A percentile compares a stretch with the other conserved stretches of the same genome.
Conservation (phyloP, 1,140 invertebrate species). For the Solen grandis region DNA sequence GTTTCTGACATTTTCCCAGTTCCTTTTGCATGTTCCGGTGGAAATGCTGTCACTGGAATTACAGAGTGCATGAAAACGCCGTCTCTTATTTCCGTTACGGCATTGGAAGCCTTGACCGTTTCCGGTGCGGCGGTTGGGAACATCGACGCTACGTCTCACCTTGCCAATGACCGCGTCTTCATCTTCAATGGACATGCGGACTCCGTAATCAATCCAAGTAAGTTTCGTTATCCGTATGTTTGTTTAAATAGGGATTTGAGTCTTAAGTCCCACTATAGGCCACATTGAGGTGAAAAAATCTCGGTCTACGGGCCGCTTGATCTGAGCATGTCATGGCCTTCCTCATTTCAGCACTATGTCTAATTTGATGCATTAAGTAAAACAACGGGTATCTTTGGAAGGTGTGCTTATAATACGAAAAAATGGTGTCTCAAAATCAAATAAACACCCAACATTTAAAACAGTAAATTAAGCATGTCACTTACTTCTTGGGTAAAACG, state of each 20-base stretch:
- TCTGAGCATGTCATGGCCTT: background rate
- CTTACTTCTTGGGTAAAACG: slow-evolving; percentile 69
- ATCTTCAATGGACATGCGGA: slow-evolving; percentile 78
- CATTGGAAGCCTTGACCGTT: slow-evolving; percentile 62
- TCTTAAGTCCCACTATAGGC: background rate
- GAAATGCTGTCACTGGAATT: slow-evolving; percentile 59
- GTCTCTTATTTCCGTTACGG: slow-evolving; percentile 61
- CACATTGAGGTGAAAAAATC: background rate
- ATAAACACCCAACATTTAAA: too few species aligned
- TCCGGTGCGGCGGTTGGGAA: slow-evolving; percentile 64
- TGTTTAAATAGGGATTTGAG: background rate
- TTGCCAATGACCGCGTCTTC: slow-evolving; percentile 75
- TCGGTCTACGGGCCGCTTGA: background rate
- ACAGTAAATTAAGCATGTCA: too few species aligned
- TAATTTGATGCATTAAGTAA: too few species aligned
- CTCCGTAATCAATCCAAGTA: slow-evolving; percentile 77
- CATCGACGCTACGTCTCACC: slow-evolving; percentile 75
- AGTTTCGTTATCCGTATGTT: background rate
- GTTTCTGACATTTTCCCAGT: slow-evolving; percentile 61
- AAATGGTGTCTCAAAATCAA: too few species aligned
- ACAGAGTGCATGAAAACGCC: slow-evolving; percentile 76
- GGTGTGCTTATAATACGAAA: too few species aligned
- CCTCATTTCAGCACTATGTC: background rate
- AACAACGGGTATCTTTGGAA: too few species aligned
- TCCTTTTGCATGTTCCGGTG: slow-evolving; percentile 76